Percentiles rank a stretch among this genome's conserved stretches.
These are phyloP conservation scores for Caenorhabditis inopinata DNA, from an alignment of 1,140 invertebrate species.

Conservation along the genomic window DNA sequence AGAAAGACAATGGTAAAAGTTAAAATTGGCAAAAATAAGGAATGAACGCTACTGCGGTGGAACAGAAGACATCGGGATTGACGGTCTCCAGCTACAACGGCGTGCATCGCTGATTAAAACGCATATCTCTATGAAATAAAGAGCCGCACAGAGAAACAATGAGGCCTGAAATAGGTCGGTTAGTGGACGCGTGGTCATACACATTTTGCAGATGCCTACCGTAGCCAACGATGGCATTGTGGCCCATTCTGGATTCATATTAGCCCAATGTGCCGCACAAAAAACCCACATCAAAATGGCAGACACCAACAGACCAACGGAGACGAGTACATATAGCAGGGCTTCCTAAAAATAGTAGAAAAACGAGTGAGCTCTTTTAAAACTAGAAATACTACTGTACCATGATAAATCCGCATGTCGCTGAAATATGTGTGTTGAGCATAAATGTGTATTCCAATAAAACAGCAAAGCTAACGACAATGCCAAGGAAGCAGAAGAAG, in stretches of 20 bases:
- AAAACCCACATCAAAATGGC: neutral
- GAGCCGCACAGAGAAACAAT: neutral
- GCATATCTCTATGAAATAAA: neutral
- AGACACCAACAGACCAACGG: neutral
- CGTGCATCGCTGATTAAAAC: constrained; percentile 3
- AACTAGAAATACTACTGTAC: too few species aligned
- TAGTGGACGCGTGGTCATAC: neutral
- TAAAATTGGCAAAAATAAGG: neutral
- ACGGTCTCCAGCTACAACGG: neutral
- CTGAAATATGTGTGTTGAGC: neutral
- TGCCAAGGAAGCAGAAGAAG: constrained; percentile 1
- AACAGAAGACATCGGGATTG: neutral
- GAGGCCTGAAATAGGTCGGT: neutral
- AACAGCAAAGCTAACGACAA: neutral
- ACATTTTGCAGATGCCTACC: neutral
- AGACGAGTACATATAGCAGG: neutral
- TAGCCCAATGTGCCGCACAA: constrained; percentile 1
- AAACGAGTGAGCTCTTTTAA: too few species aligned
- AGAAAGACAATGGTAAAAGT: neutral
- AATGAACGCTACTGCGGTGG: neutral
- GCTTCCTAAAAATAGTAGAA: neutral
- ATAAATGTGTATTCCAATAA: neutral
- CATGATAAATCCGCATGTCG: neutral
- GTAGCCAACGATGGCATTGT: neutral
- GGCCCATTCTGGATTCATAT: constrained; percentile 3